These are phyloP conservation scores for Taurulus bubalis DNA, from an alignment of 2,113 vertebrate species.

Conservation along the genomic window DNA sequence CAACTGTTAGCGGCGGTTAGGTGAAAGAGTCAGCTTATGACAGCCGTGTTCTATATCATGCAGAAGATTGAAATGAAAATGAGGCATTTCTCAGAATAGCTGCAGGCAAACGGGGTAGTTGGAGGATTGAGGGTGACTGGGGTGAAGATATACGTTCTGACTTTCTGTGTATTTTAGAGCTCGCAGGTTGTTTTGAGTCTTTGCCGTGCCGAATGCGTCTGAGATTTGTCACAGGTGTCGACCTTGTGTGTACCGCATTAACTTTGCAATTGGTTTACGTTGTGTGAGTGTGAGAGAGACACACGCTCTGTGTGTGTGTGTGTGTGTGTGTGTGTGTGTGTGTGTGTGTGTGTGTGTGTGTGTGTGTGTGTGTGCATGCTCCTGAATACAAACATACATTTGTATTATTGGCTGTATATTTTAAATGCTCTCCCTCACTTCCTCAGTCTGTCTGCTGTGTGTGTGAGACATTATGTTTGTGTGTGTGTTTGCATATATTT, in stretches of 20 bases:
- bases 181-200: conserved; percentile 48
- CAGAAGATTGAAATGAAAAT: conserved; percentile 77
- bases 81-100: conserved; percentile 71
- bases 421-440: conserved; percentile 23
- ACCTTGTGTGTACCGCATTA: conserved; percentile 31
- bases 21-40: conserved; percentile 63
- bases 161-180: conserved; percentile 63
- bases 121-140: conserved; percentile 58
- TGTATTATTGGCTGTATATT: conserved; percentile 37
- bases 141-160: conserved; percentile 68
- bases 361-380: conserved; percentile 18
- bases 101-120: conserved; percentile 23
- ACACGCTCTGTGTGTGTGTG: neutral
- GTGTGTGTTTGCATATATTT: conserved; percentile 41
- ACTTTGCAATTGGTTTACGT: conserved; percentile 35
- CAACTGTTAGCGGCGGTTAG: conserved; percentile 64
- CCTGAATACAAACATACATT: conserved; percentile 20
- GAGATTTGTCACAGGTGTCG: conserved; percentile 66
- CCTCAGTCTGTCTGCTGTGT: conserved; percentile 6
- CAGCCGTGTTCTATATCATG: conserved; percentile 46
- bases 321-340: conserved; percentile 7
- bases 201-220: conserved; percentile 43
- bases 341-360: conserved; percentile 19
- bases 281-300: conserved; percentile 1
- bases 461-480: conserved; percentile 12